phyloP scores from a whole-genome alignment of 2,113 vertebrate species.

The Hymenochirus boettgeri region DNA sequence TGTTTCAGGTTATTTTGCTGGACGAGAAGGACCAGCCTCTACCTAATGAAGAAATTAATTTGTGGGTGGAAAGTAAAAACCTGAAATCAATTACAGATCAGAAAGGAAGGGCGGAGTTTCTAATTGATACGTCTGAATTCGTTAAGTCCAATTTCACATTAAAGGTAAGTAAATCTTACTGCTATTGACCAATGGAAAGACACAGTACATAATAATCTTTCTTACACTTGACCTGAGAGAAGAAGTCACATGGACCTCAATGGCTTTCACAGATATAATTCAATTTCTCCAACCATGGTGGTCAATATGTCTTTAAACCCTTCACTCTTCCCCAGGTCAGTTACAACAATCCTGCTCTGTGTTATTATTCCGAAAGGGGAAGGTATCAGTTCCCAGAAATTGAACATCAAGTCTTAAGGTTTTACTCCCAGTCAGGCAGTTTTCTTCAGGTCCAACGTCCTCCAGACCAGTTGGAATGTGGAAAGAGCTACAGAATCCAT shows the following conservation, averaged over 20 bases:
- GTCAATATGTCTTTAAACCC: no score
- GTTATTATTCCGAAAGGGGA: slow-evolving; percentile 46
- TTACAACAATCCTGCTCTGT: slow-evolving; percentile 26
- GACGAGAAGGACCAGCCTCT: background rate
- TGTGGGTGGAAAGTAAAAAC: background rate
- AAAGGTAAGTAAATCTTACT: background rate
- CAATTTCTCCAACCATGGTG: no score
- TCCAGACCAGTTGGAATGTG: slow-evolving; percentile 50
- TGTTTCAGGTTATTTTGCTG: background rate
- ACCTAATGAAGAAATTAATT: background rate
- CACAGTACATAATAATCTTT: background rate
- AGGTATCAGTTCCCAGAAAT: slow-evolving; percentile 14
- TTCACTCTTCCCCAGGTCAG: background rate
- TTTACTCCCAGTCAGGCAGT: slow-evolving; percentile 60
- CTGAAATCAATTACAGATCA: background rate
- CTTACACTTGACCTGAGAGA: no score
- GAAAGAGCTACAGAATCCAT: slow-evolving; percentile 40
- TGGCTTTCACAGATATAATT: no score
- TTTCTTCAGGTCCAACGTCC: slow-evolving; percentile 54
- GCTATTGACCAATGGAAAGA: background rate
- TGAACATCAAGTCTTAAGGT: slow-evolving; percentile 44
- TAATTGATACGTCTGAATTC: background rate
- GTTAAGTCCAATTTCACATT: background rate
- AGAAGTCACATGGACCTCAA: no score
- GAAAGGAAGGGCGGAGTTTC: background rate